Percentiles rank a stretch among this genome's conserved stretches.
Evolutionary conservation across 2,113 vertebrate species (phyloP).

Genomic region (Nyctibius bracteatus): DNA sequence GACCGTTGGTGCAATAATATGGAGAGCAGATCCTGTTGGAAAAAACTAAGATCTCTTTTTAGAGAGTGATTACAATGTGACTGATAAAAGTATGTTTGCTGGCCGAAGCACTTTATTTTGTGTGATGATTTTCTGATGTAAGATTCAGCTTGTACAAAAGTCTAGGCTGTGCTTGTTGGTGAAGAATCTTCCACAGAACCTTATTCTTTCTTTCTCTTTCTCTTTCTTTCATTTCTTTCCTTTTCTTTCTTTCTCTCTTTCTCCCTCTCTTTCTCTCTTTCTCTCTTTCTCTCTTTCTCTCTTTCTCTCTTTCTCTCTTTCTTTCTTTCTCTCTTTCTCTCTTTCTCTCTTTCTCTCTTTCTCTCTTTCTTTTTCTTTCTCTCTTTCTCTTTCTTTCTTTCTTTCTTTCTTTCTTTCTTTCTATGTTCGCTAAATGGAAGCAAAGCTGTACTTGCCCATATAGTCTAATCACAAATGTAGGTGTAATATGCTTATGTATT

Average conservation of each 20-base stretch:
- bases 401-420: too few relatives aligned
- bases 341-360: too few relatives aligned
- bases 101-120: neutral
- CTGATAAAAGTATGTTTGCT: neutral
- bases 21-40: neutral
- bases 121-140: neutral
- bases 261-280: too few relatives aligned
- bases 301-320: too few relatives aligned
- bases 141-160: neutral
- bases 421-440: neutral
- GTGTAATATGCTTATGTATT: neutral
- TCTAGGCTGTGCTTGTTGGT: neutral
- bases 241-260: neutral
- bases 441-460: neutral
- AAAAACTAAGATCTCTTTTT: neutral
- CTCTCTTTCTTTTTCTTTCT: too few relatives aligned
- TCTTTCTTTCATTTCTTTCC: neutral
- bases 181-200: neutral
- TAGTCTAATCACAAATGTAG: neutral
- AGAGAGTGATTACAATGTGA: neutral
- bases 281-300: too few relatives aligned
- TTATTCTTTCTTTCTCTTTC: too few relatives aligned
- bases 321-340: too few relatives aligned
- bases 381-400: neutral
- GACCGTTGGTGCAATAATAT: neutral